phyloP scores from a whole-genome alignment of 2,888 invertebrate species.

The Horisme vitalbata region DNA sequence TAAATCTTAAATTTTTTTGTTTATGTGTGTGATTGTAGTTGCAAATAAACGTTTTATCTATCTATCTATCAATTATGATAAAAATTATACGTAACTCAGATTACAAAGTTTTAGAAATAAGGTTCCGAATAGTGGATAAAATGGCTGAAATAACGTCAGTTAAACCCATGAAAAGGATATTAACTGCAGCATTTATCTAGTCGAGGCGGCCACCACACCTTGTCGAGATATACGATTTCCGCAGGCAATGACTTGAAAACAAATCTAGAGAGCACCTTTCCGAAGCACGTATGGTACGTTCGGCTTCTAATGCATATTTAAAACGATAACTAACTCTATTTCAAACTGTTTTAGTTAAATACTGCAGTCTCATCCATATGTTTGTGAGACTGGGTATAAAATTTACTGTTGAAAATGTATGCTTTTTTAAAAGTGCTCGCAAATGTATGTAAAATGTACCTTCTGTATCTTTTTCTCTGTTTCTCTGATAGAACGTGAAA shows the following conservation, averaged over 20 bases:
- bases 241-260: conserved; percentile 47
- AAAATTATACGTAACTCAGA: no score
- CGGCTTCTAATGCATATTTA: conserved; percentile 15
- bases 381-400: background rate
- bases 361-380: no score
- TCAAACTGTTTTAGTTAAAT: background rate
- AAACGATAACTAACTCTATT: conserved; percentile 5
- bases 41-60: no score
- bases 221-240: conserved; percentile 47
- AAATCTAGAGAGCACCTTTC: conserved; percentile 35
- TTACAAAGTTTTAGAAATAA: conserved; percentile 26
- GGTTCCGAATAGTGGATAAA: conserved; percentile 36
- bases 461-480: no score
- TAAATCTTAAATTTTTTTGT: no score
- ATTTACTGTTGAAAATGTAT: no score
- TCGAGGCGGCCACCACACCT: conserved; percentile 42
- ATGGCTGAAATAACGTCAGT: conserved; percentile 45
- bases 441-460: no score
- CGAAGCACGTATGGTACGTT: conserved; percentile 14
- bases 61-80: no score
- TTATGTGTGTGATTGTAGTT: no score
- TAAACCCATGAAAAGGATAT: conserved; percentile 48
- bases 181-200: conserved; percentile 52
- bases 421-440: no score
- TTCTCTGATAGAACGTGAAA: no score